Evolutionary conservation across 2,113 vertebrate species (phyloP).

Genomic region (Cavia aperea): DNA sequence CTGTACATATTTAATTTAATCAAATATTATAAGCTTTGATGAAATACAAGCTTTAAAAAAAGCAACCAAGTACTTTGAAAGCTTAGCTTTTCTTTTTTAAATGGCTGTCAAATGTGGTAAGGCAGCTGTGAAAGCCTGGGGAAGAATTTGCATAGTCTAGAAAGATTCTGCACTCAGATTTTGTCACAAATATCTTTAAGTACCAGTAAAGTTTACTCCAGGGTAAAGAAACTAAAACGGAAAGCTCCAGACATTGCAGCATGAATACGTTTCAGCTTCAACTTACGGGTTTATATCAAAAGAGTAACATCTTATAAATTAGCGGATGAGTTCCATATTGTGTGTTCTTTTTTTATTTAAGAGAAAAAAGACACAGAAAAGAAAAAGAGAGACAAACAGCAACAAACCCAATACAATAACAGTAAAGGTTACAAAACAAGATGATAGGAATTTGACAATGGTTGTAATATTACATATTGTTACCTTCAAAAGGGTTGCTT

Average conservation of each 20-base stretch:
- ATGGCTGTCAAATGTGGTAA: conserved; percentile 28
- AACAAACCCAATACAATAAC: too few species aligned
- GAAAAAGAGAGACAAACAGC: too few species aligned
- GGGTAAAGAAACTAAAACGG: neutral
- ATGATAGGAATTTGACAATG: too few species aligned
- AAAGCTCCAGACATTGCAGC: neutral
- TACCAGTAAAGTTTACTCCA: neutral
- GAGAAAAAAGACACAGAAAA: too few species aligned
- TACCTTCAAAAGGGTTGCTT: too few species aligned
- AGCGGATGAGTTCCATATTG: neutral
- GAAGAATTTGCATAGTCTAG: neutral
- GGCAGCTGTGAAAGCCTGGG: neutral
- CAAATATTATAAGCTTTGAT: neutral
- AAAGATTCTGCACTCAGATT: neutral
- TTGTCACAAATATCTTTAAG: neutral
- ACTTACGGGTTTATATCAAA: neutral
- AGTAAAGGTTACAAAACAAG: too few species aligned
- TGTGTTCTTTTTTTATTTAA: neutral
- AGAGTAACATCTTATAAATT: neutral
- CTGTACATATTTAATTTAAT: neutral
- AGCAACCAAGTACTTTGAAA: conserved; percentile 35
- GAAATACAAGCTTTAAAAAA: neutral
- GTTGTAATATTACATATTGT: too few species aligned
- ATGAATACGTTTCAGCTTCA: neutral
- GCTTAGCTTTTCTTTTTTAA: conserved; percentile 23